Conservation (phyloP, 1,140 invertebrate genomes). For the Euwallacea similis region DNA sequence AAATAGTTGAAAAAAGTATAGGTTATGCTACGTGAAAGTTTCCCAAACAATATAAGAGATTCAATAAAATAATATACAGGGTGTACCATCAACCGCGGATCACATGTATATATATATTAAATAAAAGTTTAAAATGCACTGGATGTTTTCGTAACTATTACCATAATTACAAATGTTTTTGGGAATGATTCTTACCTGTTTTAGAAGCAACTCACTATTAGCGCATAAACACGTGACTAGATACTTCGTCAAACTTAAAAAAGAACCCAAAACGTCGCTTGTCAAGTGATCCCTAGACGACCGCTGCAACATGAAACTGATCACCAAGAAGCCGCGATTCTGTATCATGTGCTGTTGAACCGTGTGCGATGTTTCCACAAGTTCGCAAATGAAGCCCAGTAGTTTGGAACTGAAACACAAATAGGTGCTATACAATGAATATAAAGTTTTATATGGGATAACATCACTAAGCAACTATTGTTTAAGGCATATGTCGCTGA, state of each 20-base stretch:
- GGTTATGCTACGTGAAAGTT: too few species aligned
- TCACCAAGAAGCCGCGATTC: conserved; percentile 96
- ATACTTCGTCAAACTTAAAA: conserved; percentile 94
- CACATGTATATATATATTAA: too few species aligned
- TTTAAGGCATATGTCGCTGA: too few species aligned
- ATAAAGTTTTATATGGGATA: too few species aligned
- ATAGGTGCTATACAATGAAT: not conserved
- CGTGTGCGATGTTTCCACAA: conserved; percentile 94
- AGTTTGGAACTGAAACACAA: conserved; percentile 81
- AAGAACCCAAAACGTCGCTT: conserved; percentile 88
- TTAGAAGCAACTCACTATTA: conserved; percentile 91
- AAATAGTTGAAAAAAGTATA: too few species aligned
- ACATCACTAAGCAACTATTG: too few species aligned
- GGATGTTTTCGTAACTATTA: too few species aligned
- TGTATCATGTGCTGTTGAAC: conserved; percentile 99
- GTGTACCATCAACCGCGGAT: too few species aligned
- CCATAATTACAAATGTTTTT: too few species aligned
- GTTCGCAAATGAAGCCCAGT: conserved; percentile 94
- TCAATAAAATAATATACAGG: too few species aligned
- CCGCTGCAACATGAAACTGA: conserved; percentile 94
- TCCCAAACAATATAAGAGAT: too few species aligned
- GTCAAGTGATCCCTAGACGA: conserved; percentile 92
- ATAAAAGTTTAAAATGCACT: too few species aligned
- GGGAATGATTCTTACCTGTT: conserved; percentile 71
- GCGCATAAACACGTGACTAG: conserved; percentile 91